Evolutionary conservation across 2,888 invertebrate genomes (phyloP).

Genomic region (Gymnoscelis rufifasciata): DNA sequence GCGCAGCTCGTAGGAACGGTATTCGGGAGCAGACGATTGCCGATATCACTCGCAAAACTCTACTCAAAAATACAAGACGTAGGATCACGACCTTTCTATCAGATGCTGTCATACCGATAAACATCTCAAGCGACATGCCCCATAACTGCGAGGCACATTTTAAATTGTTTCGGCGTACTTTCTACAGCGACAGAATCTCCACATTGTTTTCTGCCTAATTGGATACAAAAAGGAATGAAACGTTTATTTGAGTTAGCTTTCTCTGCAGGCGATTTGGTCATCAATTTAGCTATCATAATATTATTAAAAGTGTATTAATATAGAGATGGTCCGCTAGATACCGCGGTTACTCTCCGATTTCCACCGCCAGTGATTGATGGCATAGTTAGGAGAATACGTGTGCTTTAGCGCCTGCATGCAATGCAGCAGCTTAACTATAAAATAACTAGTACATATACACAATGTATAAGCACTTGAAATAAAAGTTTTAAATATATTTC

Average conservation of each 20-base stretch:
- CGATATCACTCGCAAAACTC: conserved; percentile 35
- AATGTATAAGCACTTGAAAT: neutral
- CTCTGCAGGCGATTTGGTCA: conserved; percentile 31
- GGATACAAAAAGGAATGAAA: conserved; percentile 26
- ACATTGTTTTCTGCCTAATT: conserved; percentile 27
- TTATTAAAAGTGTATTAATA: conserved; percentile 37
- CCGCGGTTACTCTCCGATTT: conserved; percentile 42
- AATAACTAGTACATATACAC: neutral
- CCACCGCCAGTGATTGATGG: conserved; percentile 32
- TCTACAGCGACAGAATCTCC: conserved; percentile 26
- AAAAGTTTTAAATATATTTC: too few relatives aligned
- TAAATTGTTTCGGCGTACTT: conserved; percentile 33
- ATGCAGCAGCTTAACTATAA: conserved; percentile 1
- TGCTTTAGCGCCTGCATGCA: conserved; percentile 19
- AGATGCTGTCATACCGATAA: conserved; percentile 47
- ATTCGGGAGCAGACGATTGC: conserved; percentile 44
- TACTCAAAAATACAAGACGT: conserved; percentile 35
- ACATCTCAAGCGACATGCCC: conserved; percentile 39
- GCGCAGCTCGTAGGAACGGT: conserved; percentile 45
- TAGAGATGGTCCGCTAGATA: conserved; percentile 41
- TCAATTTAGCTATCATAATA: conserved; percentile 42
- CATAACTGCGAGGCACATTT: conserved; percentile 38
- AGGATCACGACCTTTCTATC: conserved; percentile 52
- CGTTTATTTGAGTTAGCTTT: conserved; percentile 21
- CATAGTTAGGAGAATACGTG: conserved; percentile 17